phyloP scores from a whole-genome alignment of 2,113 vertebrate genomes.

The Charina bottae region DNA sequence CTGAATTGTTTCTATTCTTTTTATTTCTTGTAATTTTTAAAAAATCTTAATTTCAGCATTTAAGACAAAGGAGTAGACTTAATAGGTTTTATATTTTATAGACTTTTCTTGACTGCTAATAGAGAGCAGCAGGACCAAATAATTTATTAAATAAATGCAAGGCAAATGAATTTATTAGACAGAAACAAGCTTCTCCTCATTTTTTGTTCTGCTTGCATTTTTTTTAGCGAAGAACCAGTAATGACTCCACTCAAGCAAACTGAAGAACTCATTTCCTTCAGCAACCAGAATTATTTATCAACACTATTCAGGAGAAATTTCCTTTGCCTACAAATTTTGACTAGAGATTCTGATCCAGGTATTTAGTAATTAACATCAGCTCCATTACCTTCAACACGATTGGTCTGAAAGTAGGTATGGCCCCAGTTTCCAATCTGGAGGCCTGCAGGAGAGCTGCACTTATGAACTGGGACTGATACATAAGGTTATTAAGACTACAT shows the following conservation, averaged over 20 bases:
- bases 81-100: not conserved
- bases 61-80: not conserved
- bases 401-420: no score
- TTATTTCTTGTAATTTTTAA: not conserved
- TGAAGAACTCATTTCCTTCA: not conserved
- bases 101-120: not conserved
- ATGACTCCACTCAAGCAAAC: not conserved
- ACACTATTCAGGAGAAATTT: not conserved
- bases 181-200: not conserved
- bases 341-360: not conserved
- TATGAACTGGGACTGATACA: no score
- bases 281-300: not conserved
- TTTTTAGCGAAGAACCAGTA: not conserved
- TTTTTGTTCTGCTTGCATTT: no score
- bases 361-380: not conserved
- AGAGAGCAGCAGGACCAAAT: not conserved
- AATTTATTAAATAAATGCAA: no score
- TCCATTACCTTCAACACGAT: no score
- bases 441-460: no score
- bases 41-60: not conserved
- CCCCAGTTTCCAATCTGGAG: no score
- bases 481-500: no score
- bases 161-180: not conserved
- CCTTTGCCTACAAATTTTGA: not conserved
- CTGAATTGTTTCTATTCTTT: conserved; percentile 13